Evolutionary conservation across 2,888 invertebrate species (phyloP), one percentile per base, ranked within the genome.

Genomic region (Adelphocoris suturalis): DNA sequence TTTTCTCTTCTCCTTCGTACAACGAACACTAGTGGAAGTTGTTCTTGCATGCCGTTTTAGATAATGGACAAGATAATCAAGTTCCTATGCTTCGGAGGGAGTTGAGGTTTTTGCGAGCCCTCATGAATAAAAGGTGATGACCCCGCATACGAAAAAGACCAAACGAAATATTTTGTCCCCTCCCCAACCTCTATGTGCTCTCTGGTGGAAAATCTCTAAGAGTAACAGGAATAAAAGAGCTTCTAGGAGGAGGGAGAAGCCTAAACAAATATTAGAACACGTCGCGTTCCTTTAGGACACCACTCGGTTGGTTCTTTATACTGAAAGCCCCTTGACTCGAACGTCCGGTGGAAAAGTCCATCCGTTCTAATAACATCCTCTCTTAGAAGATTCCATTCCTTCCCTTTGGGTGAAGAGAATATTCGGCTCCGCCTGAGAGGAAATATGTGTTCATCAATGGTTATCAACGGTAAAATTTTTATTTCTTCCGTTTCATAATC

Each of bases 381-480:
- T 68, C 23, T 68, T 68, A 68, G 23, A 23, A 68, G 68, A 68
- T 68, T 68, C 68, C 68, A 5, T 68, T 68, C 68, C 23, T 68
- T 68, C 9, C 68, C 68, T 68, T 68, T 23, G 19, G 12, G 12
- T 23, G 19, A 78, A 16, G 19, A 27, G n/a, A 78, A 78, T 78
- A 28, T 76, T 78, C 11, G 46, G 78, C n/a, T 78, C 28, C 78
- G 78, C 13, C 47, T 0, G 78, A 78, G 7, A 46, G 14, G 78
- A 78, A 78, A 78, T 78, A 78, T 78, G 46, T 78, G 37, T 78
- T 78, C 37, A 78, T 78, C 47, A 46, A 46, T 46, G 46, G 37
- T 19, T 37, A 46, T 78, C 78, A 78, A 68, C 23, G 9, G 68
- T 68, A 68, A 68, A 27, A 68, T 23, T 46, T 11, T 78, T 78